These are phyloP conservation scores for Telmatochromis brichardi DNA, from an alignment of 2,113 vertebrate species.

Conservation along the genomic window DNA sequence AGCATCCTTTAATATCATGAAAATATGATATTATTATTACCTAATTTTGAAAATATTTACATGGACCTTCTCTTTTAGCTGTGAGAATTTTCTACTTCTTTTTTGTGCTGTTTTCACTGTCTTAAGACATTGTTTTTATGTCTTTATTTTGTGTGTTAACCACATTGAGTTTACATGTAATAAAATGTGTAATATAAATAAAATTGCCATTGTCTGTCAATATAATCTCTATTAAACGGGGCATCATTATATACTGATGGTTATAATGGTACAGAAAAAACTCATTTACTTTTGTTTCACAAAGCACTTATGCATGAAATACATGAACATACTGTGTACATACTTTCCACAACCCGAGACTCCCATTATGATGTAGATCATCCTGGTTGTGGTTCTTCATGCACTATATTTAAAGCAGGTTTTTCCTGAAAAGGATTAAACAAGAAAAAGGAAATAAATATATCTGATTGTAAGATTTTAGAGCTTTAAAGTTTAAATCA, in stretches of 20 bases:
- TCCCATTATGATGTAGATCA: slow-evolving; percentile 72
- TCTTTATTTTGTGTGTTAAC: not conserved
- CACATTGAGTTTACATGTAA: not conserved
- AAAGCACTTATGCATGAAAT: not conserved
- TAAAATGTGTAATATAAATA: not conserved
- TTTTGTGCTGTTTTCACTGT: not conserved
- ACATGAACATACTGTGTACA: not conserved
- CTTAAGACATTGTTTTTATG: not conserved
- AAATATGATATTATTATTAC: not conserved
- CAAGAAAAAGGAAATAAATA: not conserved
- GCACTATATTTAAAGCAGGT: not conserved
- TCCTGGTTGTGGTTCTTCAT: not conserved
- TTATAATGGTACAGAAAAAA: not conserved
- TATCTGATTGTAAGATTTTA: not conserved
- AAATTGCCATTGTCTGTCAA: not conserved
- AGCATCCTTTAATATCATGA: not conserved
- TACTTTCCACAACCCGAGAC: slow-evolving; percentile 72
- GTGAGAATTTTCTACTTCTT: not conserved
- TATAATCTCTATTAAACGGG: not conserved
- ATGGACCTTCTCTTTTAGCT: not conserved
- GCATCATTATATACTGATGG: not conserved
- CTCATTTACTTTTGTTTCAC: not conserved
- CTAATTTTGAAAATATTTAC: not conserved
- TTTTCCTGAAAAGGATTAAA: not conserved
- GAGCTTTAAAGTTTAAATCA: not conserved